Conservation (phyloP, 1,140 invertebrate genomes). For the Trichonephila clavipes region DNA sequence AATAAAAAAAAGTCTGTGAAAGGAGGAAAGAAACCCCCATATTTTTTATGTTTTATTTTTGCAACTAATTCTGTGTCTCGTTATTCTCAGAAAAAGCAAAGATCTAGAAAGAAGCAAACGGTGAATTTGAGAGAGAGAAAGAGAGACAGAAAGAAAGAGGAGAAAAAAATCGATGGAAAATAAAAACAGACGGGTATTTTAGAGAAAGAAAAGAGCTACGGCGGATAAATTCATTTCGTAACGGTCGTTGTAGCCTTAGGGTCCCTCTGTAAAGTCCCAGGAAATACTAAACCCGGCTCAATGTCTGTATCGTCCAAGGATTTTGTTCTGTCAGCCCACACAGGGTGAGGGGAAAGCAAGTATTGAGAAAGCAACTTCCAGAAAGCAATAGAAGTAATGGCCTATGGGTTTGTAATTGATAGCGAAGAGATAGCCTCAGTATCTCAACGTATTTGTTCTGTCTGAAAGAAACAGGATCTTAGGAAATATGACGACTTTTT, state of each 20-base stretch:
- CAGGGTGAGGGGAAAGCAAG: not conserved
- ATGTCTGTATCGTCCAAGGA: conserved; percentile 5
- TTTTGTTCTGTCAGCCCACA: conserved; percentile 53
- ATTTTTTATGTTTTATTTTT: not conserved
- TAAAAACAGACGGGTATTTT: conserved; percentile 6
- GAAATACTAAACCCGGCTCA: conserved; percentile 67
- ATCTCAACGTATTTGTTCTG: conserved; percentile 54
- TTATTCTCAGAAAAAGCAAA: not conserved
- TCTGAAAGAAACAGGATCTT: conserved; percentile 30
- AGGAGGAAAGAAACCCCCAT: not conserved
- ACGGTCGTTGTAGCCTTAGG: conserved; percentile 10
- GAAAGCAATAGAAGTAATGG: conserved; percentile 75
- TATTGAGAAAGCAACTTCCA: conserved; percentile 27
- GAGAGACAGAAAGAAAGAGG: not conserved
- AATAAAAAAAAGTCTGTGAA: not conserved
- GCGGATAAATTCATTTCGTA: conserved; percentile 67
- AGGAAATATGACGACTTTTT: conserved; percentile 30
- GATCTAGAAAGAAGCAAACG: not conserved
- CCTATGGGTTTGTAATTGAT: conserved; percentile 76
- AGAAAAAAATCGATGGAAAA: not conserved
- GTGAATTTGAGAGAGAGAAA: not conserved
- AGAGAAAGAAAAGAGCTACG: conserved; percentile 8
- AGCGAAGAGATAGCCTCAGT: conserved; percentile 40
- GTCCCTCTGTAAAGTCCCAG: not conserved
- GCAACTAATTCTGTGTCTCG: not conserved